These are phyloP conservation scores for Planiliza haematocheilus DNA, from an alignment of 2,113 vertebrate genomes.

Conservation along the genomic window DNA sequence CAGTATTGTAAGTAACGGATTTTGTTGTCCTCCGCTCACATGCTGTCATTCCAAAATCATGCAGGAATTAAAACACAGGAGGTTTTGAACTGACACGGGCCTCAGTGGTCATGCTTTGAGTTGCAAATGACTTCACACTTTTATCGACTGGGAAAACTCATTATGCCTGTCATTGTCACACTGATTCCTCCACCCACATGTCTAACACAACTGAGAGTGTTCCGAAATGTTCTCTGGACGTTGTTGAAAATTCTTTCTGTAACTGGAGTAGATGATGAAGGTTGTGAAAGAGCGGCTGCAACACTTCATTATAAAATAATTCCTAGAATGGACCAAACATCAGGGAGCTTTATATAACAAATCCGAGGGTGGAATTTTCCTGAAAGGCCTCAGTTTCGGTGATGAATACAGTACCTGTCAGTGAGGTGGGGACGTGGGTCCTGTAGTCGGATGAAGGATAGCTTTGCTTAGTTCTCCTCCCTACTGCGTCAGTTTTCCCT, in stretches of 20 bases:
- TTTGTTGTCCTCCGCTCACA: background rate
- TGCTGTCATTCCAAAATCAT: background rate
- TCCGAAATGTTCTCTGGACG: conserved; percentile 12
- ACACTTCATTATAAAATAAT: conserved; percentile 13
- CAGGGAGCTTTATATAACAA: conserved; percentile 33
- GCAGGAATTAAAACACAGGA: background rate
- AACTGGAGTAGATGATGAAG: background rate
- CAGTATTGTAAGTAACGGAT: no score
- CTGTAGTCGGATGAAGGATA: background rate
- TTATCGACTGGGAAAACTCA: conserved; percentile 11
- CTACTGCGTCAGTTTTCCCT: conserved; percentile 2
- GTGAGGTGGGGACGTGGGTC: background rate
- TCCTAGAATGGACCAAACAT: conserved; percentile 12
- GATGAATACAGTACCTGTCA: conserved; percentile 24
- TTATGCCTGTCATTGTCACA: conserved; percentile 32
- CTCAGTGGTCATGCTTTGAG: conserved; percentile 5
- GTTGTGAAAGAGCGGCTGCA: background rate
- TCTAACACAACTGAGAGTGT: conserved; percentile 12
- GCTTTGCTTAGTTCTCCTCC: background rate
- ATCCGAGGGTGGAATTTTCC: conserved; percentile 17
- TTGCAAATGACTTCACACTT: conserved; percentile 11
- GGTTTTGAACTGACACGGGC: background rate
- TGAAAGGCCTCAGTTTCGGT: conserved; percentile 4
- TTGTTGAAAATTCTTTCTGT: background rate
- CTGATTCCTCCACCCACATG: conserved; percentile 26